Base-by-base conservation (phyloP, 37 sponge, comb jelly and placozoan species). In the Halisarca cf. caerulea region DNA sequence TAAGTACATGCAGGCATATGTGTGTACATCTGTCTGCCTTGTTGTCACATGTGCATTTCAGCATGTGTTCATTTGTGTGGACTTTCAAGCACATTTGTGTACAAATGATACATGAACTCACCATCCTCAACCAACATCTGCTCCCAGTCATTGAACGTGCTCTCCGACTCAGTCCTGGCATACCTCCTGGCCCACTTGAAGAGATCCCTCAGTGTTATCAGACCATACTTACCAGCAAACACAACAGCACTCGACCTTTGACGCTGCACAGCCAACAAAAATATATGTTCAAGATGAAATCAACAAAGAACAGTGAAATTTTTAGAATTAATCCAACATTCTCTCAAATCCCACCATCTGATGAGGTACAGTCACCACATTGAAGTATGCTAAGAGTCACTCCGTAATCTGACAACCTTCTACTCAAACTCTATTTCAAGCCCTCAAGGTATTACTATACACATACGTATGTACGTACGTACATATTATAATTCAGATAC, bases 181-280 rank as follows among this genome's bases (percentile, higher is more conserved):
- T 99, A 99, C 21, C 99, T 71, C 81, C 95, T 95, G 2, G 97
- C 99, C 99, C 99, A 99, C 27, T 95, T 86, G 81, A 99, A 99
- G 59, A 99, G 82, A 64, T 99, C 99, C 17, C 99, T 71, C 39
- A 99, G 77, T 44, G 99, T 99, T 20, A 99, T 95, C 23, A 96
- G 85, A 32, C 99, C 97, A 87, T 96, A 84, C 85, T 96, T 96
- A 54, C 99, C 99, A 81, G 91, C 92, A 95, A 99, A 99, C 32
- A 99, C 84, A 68, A 93, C 92, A n/a, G 95, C 92, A 17, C 59
- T 33, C 0, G 90, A 86, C 0, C 96, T 79, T 32, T 90, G 75
- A 51, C 77, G 68, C 94, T 96, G 83, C 34, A 55, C 0, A 54
- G 28, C 37, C 62, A 74, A 55, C 24, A 81, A 1, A 7, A 78